Evolutionary conservation across 1,140 invertebrate genomes (phyloP).

Genomic region (Mactra quadrangularis): DNA sequence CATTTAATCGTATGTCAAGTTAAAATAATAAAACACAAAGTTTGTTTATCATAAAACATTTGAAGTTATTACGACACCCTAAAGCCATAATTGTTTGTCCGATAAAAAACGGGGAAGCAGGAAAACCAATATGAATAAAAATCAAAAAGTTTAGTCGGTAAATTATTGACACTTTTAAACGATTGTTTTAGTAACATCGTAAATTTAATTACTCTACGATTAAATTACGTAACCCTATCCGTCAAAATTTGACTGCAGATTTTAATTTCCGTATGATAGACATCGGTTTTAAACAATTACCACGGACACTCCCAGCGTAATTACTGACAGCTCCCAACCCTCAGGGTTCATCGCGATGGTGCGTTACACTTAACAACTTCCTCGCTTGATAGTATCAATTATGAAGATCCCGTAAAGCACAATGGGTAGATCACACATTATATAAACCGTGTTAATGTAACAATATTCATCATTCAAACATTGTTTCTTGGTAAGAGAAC

Average conservation of each 20-base stretch:
- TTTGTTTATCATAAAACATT: too few species aligned
- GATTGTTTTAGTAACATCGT: slow-evolving; percentile 18
- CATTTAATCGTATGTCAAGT: too few species aligned
- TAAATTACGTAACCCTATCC: slow-evolving; percentile 24
- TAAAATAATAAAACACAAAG: too few species aligned
- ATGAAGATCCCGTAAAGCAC: too few species aligned
- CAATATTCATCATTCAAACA: not conserved
- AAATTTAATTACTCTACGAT: slow-evolving; percentile 20
- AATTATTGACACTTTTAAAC: slow-evolving; percentile 31
- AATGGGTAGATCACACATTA: too few species aligned
- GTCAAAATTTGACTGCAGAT: not conserved
- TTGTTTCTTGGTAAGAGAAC: too few species aligned
- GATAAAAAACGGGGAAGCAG: too few species aligned
- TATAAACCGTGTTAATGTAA: not conserved
- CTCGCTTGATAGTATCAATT: not conserved
- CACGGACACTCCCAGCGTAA: slow-evolving; percentile 5
- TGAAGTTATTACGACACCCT: too few species aligned
- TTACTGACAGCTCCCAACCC: slow-evolving; percentile 14
- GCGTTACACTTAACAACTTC: slow-evolving; percentile 22
- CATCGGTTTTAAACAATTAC: slow-evolving; percentile 35
- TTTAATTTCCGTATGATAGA: slow-evolving; percentile 36
- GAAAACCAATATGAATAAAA: too few species aligned
- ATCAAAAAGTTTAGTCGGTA: too few species aligned
- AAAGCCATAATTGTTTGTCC: too few species aligned
- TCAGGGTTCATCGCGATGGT: not conserved